A percentile compares a stretch with the other conserved stretches of the same genome.
Evolutionary conservation across 2,113 vertebrate genomes (phyloP).

Genomic region (Uria lomvia): DNA sequence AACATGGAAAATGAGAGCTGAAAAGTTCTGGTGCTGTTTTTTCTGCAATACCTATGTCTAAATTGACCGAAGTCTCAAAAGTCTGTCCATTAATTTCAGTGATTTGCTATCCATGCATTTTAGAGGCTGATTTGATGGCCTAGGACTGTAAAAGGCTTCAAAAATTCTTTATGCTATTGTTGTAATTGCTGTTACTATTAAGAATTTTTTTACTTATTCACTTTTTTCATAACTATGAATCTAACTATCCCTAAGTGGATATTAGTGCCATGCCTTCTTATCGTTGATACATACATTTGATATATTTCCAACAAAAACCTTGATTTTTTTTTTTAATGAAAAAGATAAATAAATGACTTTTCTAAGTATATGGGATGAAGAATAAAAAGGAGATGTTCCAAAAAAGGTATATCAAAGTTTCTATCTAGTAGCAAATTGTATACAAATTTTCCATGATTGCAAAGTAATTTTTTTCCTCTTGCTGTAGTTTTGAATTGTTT

Average conservation of each 20-base stretch:
- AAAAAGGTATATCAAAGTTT: background rate
- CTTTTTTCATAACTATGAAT: background rate
- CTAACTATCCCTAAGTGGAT: background rate
- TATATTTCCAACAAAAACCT: background rate
- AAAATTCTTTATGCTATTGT: background rate
- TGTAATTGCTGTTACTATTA: background rate
- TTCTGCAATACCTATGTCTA: background rate
- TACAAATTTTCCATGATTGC: background rate
- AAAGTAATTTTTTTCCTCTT: background rate
- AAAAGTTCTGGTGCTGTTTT: background rate
- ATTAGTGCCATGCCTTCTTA: background rate
- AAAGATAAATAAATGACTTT: background rate
- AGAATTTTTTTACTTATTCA: background rate
- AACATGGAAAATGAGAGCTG: background rate
- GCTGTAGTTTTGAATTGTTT: background rate
- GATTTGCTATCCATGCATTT: background rate
- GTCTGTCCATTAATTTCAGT: background rate
- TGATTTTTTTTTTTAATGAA: background rate
- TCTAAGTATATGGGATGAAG: background rate
- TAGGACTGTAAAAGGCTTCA: background rate
- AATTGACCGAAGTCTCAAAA: background rate
- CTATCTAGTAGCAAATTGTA: background rate
- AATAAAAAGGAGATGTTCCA: background rate
- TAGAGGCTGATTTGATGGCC: background rate
- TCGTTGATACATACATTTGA: background rate